Evolutionary conservation across 2,888 invertebrate species (phyloP).

Genomic region (Spisula solida): DNA sequence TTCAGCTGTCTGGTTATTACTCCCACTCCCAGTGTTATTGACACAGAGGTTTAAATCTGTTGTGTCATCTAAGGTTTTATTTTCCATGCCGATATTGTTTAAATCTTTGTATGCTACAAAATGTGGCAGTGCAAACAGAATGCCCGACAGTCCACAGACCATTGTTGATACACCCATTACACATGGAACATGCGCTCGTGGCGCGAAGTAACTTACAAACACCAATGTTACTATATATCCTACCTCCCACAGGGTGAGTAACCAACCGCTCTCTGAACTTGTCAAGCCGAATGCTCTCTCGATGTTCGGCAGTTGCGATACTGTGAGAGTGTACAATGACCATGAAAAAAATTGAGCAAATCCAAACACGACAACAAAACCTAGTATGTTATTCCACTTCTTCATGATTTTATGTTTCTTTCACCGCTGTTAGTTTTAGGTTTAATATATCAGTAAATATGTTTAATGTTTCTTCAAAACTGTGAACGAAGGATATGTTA

Average conservation of each 20-base stretch:
- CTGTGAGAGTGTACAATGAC: conserved; percentile 60
- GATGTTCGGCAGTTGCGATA: conserved; percentile 66
- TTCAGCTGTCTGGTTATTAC: not conserved
- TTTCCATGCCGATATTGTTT: not conserved
- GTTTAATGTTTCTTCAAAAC: not conserved
- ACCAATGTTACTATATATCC: conserved; percentile 57
- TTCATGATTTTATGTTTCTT: not conserved
- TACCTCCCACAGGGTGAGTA: conserved; percentile 67
- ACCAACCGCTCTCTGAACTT: conserved; percentile 63
- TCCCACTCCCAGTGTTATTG: not conserved
- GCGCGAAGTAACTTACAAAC: conserved; percentile 61
- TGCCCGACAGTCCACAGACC: conserved; percentile 57
- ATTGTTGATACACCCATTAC: conserved; percentile 59
- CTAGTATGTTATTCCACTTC: conserved; percentile 52
- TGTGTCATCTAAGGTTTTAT: not conserved
- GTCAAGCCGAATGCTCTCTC: conserved; percentile 70
- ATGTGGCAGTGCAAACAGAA: conserved; percentile 64
- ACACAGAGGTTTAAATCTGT: conserved; percentile 28
- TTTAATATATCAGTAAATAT: not conserved
- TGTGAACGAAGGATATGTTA: not conserved
- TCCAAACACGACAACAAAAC: conserved; percentile 68
- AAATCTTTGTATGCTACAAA: conserved; percentile 60
- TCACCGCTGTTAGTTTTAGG: not conserved
- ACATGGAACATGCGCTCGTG: conserved; percentile 54
- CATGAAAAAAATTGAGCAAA: conserved; percentile 53